Evolutionary conservation across 2,797 vertebrate species (phyloP).

Genomic region (Sebastes dallii): DNA sequence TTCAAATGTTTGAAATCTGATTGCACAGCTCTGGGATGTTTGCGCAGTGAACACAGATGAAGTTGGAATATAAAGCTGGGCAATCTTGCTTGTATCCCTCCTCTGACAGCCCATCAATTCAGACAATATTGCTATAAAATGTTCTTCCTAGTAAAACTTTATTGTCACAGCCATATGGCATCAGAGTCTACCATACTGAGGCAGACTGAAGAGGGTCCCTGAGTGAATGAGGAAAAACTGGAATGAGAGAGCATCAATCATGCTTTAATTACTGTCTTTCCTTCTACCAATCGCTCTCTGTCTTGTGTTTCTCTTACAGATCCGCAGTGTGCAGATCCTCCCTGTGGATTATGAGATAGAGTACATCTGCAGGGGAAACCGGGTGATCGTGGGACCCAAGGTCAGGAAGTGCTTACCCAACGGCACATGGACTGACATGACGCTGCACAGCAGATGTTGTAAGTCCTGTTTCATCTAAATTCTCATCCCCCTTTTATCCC

Average conservation of each 20-base stretch:
- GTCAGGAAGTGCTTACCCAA: slow-evolving; percentile 92
- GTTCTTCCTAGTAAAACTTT: slow-evolving; percentile 14
- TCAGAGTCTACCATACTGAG: not conserved
- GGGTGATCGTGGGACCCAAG: slow-evolving; percentile 91
- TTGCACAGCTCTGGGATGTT: not conserved
- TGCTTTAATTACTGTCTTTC: slow-evolving; percentile 17
- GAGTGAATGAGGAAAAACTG: slow-evolving; percentile 8
- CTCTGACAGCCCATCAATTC: slow-evolving; percentile 34
- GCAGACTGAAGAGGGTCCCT: slow-evolving; percentile 16
- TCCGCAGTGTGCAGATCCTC: slow-evolving; percentile 90
- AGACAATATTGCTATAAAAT: slow-evolving; percentile 9
- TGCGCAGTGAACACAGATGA: not conserved
- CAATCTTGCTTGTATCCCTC: not conserved
- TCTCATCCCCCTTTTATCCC: not conserved
- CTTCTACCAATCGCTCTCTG: not conserved
- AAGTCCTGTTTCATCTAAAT: slow-evolving; percentile 68
- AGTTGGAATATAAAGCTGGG: not conserved
- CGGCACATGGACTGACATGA: slow-evolving; percentile 92
- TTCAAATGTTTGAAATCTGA: not conserved
- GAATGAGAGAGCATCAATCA: slow-evolving; percentile 43
- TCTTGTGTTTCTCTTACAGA: slow-evolving; percentile 70
- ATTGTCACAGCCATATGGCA: slow-evolving; percentile 39
- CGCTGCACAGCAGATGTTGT: slow-evolving; percentile 89
- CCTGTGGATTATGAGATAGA: slow-evolving; percentile 96
- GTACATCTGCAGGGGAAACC: slow-evolving; percentile 91